These are phyloP conservation scores for Zaprionus nigranus DNA, from an alignment of 1,140 invertebrate species.

Conservation along the genomic window DNA sequence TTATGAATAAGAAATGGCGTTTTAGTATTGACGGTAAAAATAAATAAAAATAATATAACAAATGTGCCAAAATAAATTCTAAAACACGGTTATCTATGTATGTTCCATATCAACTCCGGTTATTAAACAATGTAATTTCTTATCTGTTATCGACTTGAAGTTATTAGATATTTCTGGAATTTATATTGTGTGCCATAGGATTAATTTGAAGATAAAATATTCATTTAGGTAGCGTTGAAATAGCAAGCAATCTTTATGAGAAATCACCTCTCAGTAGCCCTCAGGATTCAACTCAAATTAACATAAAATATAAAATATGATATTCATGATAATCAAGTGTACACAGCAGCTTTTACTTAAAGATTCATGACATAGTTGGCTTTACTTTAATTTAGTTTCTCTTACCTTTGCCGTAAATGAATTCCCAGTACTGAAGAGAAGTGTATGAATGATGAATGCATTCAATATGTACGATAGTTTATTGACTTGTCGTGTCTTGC, in stretches of 20 bases:
- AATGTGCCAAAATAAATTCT: neutral
- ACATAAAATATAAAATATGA: neutral
- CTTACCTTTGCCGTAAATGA: neutral
- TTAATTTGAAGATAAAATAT: conserved; percentile 9
- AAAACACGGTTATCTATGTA: neutral
- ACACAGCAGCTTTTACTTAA: neutral
- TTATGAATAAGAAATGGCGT: conserved; percentile 52
- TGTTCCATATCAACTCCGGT: neutral
- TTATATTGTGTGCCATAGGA: neutral
- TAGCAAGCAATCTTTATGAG: neutral
- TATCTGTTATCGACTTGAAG: neutral
- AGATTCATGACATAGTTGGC: neutral
- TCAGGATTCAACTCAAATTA: neutral
- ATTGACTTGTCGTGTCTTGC: conserved; percentile 10
- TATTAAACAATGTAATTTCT: neutral
- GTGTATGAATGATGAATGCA: conserved; percentile 14
- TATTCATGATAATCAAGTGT: neutral
- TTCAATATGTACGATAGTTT: conserved; percentile 14
- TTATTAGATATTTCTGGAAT: neutral
- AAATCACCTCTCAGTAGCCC: neutral
- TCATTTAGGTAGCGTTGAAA: neutral
- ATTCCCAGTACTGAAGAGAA: neutral
- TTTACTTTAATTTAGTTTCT: neutral
- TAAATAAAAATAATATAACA: neutral
- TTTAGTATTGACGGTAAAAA: conserved; percentile 2